Evolutionary conservation across 1,140 invertebrate genomes (phyloP).

Genomic region (Penaeus indicus): DNA sequence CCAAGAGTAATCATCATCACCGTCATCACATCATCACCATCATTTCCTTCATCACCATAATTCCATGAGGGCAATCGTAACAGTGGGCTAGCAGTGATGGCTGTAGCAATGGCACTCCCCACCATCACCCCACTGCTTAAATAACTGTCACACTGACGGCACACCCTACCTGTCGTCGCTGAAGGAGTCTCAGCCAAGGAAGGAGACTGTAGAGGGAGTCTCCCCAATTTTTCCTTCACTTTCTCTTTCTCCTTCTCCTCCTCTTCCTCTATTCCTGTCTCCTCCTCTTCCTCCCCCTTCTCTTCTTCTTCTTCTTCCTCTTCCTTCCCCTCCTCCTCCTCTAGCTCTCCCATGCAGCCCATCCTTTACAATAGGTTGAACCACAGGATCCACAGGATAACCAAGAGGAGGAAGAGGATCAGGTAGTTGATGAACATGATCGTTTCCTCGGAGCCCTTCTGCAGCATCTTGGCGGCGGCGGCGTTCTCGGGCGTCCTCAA

Average conservation of each 20-base stretch:
- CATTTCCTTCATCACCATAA: too few species aligned
- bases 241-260: constrained; percentile 24
- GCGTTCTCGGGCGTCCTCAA: background rate
- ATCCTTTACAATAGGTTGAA: constrained; percentile 24
- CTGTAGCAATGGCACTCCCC: too few species aligned
- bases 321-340: background rate
- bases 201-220: too few species aligned
- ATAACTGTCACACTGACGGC: too few species aligned
- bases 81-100: too few species aligned
- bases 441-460: constrained; percentile 39
- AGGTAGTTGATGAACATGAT: constrained; percentile 55
- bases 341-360: background rate
- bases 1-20: too few species aligned
- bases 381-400: constrained; percentile 59
- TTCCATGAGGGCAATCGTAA: too few species aligned
- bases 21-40: too few species aligned
- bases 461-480: constrained; percentile 36
- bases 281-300: background rate
- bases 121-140: too few species aligned
- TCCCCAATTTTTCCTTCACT: background rate
- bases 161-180: too few species aligned
- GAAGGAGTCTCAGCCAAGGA: too few species aligned
- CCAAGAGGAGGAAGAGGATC: constrained; percentile 47
- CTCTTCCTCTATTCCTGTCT: background rate
- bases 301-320: background rate